These are phyloP conservation scores for Ophonus ardosiacus DNA, from an alignment of 2,888 invertebrate genomes.

Conservation along the genomic window DNA sequence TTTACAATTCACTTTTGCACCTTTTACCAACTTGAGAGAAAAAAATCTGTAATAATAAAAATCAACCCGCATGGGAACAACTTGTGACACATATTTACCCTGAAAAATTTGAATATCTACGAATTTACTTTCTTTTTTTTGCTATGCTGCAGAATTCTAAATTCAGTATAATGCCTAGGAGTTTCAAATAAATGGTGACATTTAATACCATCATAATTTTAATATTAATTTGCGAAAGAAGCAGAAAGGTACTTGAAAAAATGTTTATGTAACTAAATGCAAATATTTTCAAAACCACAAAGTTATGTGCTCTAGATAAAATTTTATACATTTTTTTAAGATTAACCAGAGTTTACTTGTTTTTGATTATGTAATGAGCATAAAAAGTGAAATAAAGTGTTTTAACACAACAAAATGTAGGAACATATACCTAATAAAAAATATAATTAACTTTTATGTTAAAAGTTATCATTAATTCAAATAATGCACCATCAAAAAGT, in stretches of 20 bases:
- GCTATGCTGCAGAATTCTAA: neutral
- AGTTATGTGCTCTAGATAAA: neutral
- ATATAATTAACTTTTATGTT: neutral
- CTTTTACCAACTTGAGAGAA: neutral
- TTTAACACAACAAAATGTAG: neutral
- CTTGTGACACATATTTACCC: neutral
- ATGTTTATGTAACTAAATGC: constrained; percentile 1
- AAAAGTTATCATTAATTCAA: neutral
- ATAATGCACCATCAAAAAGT: neutral
- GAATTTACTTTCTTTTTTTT: neutral
- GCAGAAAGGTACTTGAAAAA: neutral
- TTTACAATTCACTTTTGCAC: neutral
- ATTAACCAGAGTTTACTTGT: neutral
- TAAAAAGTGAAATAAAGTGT: constrained; percentile 13
- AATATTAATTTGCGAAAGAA: neutral
- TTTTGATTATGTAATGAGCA: neutral
- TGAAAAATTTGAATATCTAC: constrained; percentile 18
- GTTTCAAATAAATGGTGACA: neutral
- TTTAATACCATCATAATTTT: neutral
- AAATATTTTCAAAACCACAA: constrained; percentile 4
- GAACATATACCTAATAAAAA: neutral
- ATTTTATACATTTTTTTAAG: neutral
- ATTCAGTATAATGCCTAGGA: neutral
- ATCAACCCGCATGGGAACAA: neutral
- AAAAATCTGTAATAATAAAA: constrained; percentile 4